These are phyloP conservation scores for Hystrix cristata DNA, from an alignment of 2,113 vertebrate species.

Conservation along the genomic window DNA sequence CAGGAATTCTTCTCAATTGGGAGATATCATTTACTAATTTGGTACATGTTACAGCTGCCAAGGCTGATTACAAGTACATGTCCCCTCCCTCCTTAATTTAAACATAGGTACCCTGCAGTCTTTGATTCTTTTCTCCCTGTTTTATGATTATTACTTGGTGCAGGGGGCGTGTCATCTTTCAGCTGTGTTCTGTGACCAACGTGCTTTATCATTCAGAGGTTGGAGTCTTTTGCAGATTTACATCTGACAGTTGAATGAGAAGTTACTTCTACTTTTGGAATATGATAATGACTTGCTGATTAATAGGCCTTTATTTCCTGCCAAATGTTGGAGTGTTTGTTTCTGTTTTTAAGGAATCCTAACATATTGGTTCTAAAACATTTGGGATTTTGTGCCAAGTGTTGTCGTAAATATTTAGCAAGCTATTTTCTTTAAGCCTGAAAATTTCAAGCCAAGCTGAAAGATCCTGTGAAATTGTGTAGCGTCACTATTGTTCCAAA, in stretches of 20 bases:
- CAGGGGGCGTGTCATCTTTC: not conserved
- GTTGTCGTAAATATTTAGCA: slow-evolving; percentile 79
- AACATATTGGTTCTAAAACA: slow-evolving; percentile 81
- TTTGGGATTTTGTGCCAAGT: slow-evolving; percentile 79
- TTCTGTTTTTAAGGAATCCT: slow-evolving; percentile 73
- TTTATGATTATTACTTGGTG: not conserved
- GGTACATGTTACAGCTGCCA: not conserved
- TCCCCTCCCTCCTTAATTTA: not conserved
- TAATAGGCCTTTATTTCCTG: slow-evolving; percentile 72
- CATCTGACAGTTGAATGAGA: slow-evolving; percentile 24
- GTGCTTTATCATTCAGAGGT: not conserved
- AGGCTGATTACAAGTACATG: not conserved
- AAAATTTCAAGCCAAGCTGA: slow-evolving; percentile 65
- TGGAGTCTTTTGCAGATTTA: slow-evolving; percentile 10
- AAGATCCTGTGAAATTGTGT: slow-evolving; percentile 54
- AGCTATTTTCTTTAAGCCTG: slow-evolving; percentile 71
- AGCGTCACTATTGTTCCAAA: slow-evolving; percentile 68
- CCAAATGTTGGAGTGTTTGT: slow-evolving; percentile 78
- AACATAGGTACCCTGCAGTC: not conserved
- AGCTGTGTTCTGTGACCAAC: not conserved
- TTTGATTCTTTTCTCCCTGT: not conserved
- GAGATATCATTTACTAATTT: not conserved
- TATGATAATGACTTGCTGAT: slow-evolving; percentile 68
- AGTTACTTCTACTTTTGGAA: slow-evolving; percentile 61
- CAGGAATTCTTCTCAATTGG: not conserved